phyloP scores from a whole-genome alignment of 2,888 invertebrate genomes.

The Agrochola lota region DNA sequence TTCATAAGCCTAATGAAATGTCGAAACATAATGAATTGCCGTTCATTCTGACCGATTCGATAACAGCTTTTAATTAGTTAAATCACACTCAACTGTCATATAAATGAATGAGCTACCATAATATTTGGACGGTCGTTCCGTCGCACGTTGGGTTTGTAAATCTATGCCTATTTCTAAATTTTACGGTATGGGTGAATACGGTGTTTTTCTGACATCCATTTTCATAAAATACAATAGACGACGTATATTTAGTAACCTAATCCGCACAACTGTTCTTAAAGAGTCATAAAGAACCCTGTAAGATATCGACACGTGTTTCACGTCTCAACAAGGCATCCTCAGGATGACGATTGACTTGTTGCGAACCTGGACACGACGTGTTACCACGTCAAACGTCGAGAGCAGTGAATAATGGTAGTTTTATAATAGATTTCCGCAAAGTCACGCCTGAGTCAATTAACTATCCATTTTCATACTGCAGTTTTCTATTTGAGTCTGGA shows the following conservation, averaged over 20 bases:
- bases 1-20: conserved; percentile 33
- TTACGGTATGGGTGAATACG: neutral
- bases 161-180: conserved; percentile 19
- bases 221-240: neutral
- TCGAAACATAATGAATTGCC: conserved; percentile 36
- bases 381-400: no score
- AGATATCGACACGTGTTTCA: no score
- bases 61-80: conserved; percentile 51
- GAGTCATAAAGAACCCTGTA: no score
- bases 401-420: no score
- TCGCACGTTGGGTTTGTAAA: conserved; percentile 11
- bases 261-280: no score
- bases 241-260: no score
- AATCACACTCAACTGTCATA: conserved; percentile 42
- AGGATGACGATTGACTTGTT: no score
- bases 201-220: neutral
- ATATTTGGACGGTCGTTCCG: conserved; percentile 16
- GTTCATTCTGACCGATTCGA: conserved; percentile 31
- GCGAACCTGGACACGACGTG: no score
- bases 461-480: neutral
- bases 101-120: conserved; percentile 39
- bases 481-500: neutral
- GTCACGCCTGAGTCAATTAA: no score
- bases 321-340: no score
- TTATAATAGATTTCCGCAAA: no score